These are phyloP conservation scores for Drosophila paulistorum DNA, from an alignment of 1,140 invertebrate genomes.

Conservation along the genomic window DNA sequence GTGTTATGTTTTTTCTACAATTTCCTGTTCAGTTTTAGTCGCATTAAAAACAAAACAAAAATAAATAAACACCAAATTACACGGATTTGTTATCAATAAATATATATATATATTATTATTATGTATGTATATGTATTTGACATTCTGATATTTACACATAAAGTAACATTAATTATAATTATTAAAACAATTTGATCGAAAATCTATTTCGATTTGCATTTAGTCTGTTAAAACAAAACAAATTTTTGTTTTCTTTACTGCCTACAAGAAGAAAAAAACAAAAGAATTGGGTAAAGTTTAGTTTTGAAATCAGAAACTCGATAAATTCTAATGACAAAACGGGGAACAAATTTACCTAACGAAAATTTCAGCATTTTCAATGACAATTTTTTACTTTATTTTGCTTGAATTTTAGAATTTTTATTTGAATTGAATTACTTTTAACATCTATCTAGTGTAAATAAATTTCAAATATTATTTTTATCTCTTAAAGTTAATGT, in stretches of 20 bases:
- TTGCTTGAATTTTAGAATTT: neutral
- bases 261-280: no score
- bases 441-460: neutral
- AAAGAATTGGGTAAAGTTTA: neutral
- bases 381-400: no score
- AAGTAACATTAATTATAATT: constrained; percentile 61
- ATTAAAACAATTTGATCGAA: constrained; percentile 78
- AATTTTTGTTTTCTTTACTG: neutral
- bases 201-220: constrained; percentile 37
- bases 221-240: constrained; percentile 3
- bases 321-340: neutral
- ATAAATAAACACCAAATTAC: constrained; percentile 61
- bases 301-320: neutral
- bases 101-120: constrained; percentile 66
- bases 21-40: constrained; percentile 4
- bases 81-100: constrained; percentile 71
- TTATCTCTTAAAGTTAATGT: neutral
- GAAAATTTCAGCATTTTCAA: no score
- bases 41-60: neutral
- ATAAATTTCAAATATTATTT: neutral
- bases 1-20: neutral
- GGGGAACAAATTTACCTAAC: neutral
- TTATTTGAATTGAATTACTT: neutral
- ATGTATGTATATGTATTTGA: constrained; percentile 70
- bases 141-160: constrained; percentile 80